phyloP scores from a whole-genome alignment of 2,113 vertebrate genomes.

The Protobothrops flavoviridis region DNA sequence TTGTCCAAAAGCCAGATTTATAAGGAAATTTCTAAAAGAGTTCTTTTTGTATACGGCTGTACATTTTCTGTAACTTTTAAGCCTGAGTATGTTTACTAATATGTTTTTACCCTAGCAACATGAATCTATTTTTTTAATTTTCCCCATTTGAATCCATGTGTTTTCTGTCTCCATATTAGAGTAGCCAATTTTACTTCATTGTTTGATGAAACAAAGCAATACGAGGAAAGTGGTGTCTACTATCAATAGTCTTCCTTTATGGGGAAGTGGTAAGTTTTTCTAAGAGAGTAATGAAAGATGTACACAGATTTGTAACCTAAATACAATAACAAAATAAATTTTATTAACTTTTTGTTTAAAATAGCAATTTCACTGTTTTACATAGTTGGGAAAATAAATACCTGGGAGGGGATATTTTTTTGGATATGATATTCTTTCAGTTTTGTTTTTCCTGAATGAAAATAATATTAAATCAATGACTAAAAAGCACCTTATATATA shows the following conservation, averaged over 20 bases:
- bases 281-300: neutral
- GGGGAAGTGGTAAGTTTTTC: neutral
- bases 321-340: neutral
- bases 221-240: neutral
- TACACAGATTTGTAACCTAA: neutral
- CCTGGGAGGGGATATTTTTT: neutral
- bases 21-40: neutral
- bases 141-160: neutral
- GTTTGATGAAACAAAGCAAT: neutral
- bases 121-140: neutral
- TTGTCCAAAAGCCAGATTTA: neutral
- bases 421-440: neutral
- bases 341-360: neutral
- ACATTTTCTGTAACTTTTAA: neutral
- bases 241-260: neutral
- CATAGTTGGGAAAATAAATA: neutral
- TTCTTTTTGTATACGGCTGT: neutral
- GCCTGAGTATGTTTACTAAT: neutral
- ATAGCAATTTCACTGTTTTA: neutral
- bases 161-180: neutral
- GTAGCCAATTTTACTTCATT: neutral
- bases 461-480: neutral
- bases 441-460: neutral
- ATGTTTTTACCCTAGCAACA: neutral
- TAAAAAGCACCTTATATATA: neutral